Conservation (phyloP, 2,113 vertebrate species). For the Rhynchomys soricoides region DNA sequence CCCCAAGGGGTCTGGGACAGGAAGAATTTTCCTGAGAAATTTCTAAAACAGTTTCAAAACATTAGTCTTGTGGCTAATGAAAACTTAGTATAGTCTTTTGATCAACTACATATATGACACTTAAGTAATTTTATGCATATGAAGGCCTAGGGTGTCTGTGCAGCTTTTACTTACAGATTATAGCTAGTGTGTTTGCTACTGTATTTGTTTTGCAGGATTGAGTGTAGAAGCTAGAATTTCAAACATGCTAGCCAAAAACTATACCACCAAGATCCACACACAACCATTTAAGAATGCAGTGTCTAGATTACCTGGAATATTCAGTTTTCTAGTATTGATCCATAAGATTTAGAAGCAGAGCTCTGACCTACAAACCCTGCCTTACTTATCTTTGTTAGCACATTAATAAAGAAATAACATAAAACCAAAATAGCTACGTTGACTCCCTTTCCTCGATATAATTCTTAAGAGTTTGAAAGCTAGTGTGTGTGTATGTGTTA, state of each 20-base stretch:
- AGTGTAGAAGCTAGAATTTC: neutral
- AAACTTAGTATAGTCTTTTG: conserved; percentile 42
- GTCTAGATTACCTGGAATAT: conserved; percentile 33
- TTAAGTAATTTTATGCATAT: conserved; percentile 18
- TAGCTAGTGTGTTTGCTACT: neutral
- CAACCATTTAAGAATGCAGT: conserved; percentile 27
- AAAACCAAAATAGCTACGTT: conserved; percentile 37
- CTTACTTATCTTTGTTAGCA: conserved; percentile 31
- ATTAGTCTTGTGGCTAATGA: neutral
- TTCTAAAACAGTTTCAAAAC: neutral
- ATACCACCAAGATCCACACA: neutral
- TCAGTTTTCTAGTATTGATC: conserved; percentile 43
- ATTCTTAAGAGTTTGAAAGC: conserved; percentile 23
- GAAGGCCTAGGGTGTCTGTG: neutral
- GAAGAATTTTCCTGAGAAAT: neutral
- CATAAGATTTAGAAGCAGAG: conserved; percentile 48
- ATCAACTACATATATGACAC: neutral
- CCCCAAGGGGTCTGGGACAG: neutral
- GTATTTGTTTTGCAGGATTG: neutral
- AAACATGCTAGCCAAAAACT: neutral
- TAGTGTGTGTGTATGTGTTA: neutral
- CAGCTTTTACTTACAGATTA: conserved; percentile 43
- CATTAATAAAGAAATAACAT: conserved; percentile 35
- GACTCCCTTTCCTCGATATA: neutral
- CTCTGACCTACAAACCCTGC: neutral